Conservation (phyloP, 2,888 invertebrate species). For the Lamellibrachia satsuma region DNA sequence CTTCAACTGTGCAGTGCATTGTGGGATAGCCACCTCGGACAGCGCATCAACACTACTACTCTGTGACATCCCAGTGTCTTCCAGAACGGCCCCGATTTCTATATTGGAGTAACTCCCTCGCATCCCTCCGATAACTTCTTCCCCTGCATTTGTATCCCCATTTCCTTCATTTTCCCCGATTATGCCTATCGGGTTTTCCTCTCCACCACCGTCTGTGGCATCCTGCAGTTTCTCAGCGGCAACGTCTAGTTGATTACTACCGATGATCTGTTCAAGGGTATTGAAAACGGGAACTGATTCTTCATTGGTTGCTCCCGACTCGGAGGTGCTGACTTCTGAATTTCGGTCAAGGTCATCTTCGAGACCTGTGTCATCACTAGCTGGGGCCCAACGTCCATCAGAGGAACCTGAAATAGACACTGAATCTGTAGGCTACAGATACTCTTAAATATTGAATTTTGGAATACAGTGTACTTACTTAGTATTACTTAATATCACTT, state of each 20-base stretch:
- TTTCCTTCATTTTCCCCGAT: not conserved
- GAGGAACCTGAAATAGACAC: not conserved
- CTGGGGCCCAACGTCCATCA: slow-evolving; percentile 31
- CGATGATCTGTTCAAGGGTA: slow-evolving; percentile 18
- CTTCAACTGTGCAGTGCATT: slow-evolving; percentile 27
- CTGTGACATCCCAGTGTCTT: slow-evolving; percentile 53
- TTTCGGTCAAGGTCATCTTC: slow-evolving; percentile 56
- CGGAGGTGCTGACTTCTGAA: slow-evolving; percentile 39
- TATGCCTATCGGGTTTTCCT: not conserved
- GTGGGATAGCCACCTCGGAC: slow-evolving; percentile 46
- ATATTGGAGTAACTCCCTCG: slow-evolving; percentile 56
- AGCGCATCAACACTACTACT: slow-evolving; percentile 60
- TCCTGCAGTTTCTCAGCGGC: not conserved
- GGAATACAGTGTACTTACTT: not conserved
- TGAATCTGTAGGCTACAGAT: not conserved
- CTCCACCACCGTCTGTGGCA: not conserved
- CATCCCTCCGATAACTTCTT: not conserved
- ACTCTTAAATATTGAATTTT: not conserved
- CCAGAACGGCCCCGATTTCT: slow-evolving; percentile 58
- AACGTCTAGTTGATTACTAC: not conserved
- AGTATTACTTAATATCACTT: no score
- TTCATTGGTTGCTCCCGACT: slow-evolving; percentile 27
- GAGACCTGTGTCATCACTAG: slow-evolving; percentile 57
- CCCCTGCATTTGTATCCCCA: not conserved
- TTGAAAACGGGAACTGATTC: slow-evolving; percentile 23